These are phyloP conservation scores for Ceratosolen solmsi DNA, from an alignment of 1,140 invertebrate species.

Conservation along the genomic window DNA sequence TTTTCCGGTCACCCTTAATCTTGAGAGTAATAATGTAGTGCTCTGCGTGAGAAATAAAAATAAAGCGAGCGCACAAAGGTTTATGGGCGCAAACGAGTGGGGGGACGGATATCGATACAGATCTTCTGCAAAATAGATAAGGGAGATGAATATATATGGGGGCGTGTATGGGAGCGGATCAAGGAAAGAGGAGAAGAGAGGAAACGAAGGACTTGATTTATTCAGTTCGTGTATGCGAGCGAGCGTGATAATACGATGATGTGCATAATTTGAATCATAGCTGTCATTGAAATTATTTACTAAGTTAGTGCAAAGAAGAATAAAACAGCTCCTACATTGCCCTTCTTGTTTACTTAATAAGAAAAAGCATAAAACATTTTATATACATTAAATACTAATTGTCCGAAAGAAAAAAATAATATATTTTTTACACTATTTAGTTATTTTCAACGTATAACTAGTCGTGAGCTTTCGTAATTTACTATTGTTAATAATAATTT, in stretches of 20 bases:
- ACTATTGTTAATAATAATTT: too few relatives aligned
- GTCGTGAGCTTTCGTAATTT: too few relatives aligned
- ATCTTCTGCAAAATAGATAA: conserved; percentile 32
- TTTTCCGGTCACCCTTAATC: neutral
- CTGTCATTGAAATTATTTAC: conserved; percentile 8
- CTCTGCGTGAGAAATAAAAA: conserved; percentile 18
- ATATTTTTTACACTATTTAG: too few relatives aligned
- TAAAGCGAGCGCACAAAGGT: neutral
- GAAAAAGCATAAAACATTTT: too few relatives aligned
- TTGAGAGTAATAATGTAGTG: neutral
- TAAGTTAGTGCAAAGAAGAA: too few relatives aligned
- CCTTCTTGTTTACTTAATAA: too few relatives aligned
- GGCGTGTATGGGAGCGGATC: neutral
- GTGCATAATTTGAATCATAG: conserved; percentile 18
- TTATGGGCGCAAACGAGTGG: neutral
- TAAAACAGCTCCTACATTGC: too few relatives aligned
- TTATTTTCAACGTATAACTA: too few relatives aligned
- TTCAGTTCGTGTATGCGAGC: neutral
- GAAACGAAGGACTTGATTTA: conserved; percentile 26
- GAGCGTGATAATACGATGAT: conserved; percentile 30
- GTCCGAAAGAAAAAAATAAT: too few relatives aligned
- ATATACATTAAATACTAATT: too few relatives aligned
- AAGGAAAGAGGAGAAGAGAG: neutral
- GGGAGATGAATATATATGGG: conserved; percentile 13
- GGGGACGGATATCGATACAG: neutral